These are phyloP conservation scores for Melanaphis sacchari DNA, from an alignment of 1,140 invertebrate species.

Conservation along the genomic window DNA sequence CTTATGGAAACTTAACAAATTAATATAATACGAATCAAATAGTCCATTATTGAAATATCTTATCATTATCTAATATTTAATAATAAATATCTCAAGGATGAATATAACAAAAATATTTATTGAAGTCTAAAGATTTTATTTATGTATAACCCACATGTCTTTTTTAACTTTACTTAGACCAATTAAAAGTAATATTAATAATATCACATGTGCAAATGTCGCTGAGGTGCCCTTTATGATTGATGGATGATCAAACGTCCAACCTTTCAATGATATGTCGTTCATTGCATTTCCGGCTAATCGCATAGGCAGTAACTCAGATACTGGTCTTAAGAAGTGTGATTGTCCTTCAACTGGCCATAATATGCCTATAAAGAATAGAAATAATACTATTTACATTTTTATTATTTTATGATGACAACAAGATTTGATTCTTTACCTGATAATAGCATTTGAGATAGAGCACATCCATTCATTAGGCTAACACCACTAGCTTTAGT, in stretches of 20 bases:
- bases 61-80: neutral
- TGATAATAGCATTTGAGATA: conserved; percentile 8
- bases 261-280: conserved; percentile 34
- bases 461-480: neutral
- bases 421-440: conserved; percentile 2
- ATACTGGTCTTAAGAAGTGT: neutral
- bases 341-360: conserved; percentile 34
- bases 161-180: conserved; percentile 23
- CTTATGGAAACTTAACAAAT: neutral
- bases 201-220: neutral
- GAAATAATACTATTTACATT: neutral
- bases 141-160: conserved; percentile 16
- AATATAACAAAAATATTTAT: neutral
- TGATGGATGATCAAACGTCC: neutral
- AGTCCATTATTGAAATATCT: too few species aligned
- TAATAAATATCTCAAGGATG: neutral
- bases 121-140: neutral
- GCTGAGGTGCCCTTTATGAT: neutral
- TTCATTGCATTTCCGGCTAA: neutral
- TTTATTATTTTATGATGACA: neutral
- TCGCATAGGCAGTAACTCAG: neutral
- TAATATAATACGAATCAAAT: neutral
- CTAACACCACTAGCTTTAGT: neutral
- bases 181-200: neutral
- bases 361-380: neutral